Evolutionary conservation across 2,888 invertebrate genomes (phyloP).

Genomic region (Xanthia icteritia): DNA sequence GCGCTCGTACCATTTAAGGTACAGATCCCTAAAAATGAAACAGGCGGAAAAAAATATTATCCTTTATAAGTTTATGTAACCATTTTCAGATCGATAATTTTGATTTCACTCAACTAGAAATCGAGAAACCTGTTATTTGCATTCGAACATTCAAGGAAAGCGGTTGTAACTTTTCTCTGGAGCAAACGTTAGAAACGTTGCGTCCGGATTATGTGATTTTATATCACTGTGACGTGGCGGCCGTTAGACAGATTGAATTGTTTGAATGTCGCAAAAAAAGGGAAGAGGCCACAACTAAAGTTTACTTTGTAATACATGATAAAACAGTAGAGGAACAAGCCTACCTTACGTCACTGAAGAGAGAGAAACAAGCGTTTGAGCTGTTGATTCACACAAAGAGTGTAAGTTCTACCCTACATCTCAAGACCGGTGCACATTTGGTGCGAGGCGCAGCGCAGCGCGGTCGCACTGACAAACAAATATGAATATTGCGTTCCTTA

Average conservation of each 20-base stretch:
- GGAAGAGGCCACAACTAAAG: conserved; percentile 90
- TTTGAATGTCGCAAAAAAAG: conserved; percentile 92
- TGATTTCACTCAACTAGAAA: conserved; percentile 91
- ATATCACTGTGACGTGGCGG: conserved; percentile 96
- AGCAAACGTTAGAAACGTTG: conserved; percentile 92
- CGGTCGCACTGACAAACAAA: neutral
- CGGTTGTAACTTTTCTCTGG: conserved; percentile 93
- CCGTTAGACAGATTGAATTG: conserved; percentile 97
- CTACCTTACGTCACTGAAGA: conserved; percentile 96
- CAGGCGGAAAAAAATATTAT: neutral
- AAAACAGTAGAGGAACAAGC: conserved; percentile 99
- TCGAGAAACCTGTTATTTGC: conserved; percentile 92
- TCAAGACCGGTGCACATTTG: neutral
- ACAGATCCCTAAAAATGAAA: neutral
- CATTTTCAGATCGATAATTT: conserved; percentile 91
- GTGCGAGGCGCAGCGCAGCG: neutral
- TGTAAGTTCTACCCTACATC: conserved; percentile 87
- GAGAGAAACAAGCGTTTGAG: conserved; percentile 99
- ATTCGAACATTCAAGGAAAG: conserved; percentile 95
- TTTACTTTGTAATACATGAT: conserved; percentile 97
- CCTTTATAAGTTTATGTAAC: neutral
- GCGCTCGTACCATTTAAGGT: too few relatives aligned
- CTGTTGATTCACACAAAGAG: conserved; percentile 97
- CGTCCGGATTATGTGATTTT: conserved; percentile 96
- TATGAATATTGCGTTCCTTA: neutral